phyloP scores from a whole-genome alignment of 2,888 invertebrate species.

The Epistrophe grossulariae region DNA sequence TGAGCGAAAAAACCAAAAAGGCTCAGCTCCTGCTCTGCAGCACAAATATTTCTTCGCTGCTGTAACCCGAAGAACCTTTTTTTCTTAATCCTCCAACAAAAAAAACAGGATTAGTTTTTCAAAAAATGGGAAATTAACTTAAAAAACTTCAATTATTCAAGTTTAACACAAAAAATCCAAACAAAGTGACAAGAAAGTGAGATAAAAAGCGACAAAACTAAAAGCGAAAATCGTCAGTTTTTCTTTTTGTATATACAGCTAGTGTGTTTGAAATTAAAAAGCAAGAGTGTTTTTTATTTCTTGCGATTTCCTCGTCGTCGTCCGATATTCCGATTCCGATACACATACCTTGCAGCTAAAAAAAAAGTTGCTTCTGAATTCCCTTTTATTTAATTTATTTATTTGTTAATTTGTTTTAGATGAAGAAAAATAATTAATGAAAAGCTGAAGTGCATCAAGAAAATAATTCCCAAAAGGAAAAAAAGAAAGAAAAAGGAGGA shows the following conservation, averaged over 20 bases:
- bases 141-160: constrained; percentile 41
- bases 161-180: constrained; percentile 20
- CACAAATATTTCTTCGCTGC: constrained; percentile 56
- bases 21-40: constrained; percentile 53
- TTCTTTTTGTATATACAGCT: constrained; percentile 22
- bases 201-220: constrained; percentile 19
- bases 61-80: constrained; percentile 68
- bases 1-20: constrained; percentile 44
- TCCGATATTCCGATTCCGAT: constrained; percentile 11
- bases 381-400: constrained; percentile 34
- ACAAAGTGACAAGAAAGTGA: constrained; percentile 55
- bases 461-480: constrained; percentile 55
- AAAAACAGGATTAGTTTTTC: constrained; percentile 13
- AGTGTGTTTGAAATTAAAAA: constrained; percentile 65
- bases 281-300: constrained; percentile 64
- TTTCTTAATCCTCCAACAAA: constrained; percentile 10
- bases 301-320: constrained; percentile 53
- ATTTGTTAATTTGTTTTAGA: constrained; percentile 11
- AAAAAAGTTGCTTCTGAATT: constrained; percentile 43
- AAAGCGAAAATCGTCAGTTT: constrained; percentile 36
- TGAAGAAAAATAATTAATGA: constrained; percentile 31
- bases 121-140: constrained; percentile 44
- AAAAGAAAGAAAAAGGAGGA: constrained; percentile 49
- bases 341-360: constrained; percentile 35
- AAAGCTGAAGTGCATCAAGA: constrained; percentile 60